These are phyloP conservation scores for Pocota personata DNA, from an alignment of 2,888 invertebrate genomes.

Conservation along the genomic window DNA sequence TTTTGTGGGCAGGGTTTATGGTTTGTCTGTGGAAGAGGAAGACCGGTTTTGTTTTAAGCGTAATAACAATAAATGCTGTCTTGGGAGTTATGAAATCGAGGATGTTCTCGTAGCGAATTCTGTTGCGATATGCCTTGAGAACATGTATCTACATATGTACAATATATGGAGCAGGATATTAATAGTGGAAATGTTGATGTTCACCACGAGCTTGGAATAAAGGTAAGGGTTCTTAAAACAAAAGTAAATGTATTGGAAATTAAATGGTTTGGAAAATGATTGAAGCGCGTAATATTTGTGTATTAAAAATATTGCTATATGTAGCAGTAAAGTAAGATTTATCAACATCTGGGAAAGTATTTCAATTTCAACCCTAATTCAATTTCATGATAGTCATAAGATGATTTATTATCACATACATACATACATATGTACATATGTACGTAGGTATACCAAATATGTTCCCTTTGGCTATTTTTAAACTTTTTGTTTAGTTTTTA, in stretches of 20 bases:
- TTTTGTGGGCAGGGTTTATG: conserved; percentile 30
- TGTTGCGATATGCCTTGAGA: neutral
- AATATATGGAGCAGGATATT: conserved; percentile 2
- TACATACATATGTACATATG: too few relatives aligned
- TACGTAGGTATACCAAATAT: too few relatives aligned
- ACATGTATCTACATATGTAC: too few relatives aligned
- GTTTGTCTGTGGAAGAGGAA: conserved; percentile 19
- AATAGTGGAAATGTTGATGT: conserved; percentile 8
- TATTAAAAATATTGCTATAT: neutral
- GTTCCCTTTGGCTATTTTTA: too few relatives aligned
- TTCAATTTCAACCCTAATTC: too few relatives aligned
- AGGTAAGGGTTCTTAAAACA: neutral
- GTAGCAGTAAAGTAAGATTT: neutral
- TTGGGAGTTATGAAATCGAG: conserved; percentile 44
- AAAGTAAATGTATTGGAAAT: neutral
- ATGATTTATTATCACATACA: neutral
- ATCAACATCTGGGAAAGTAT: neutral
- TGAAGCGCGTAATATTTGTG: neutral
- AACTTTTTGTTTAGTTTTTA: too few relatives aligned
- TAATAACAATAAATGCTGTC: conserved; percentile 51
- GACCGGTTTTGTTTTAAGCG: conserved; percentile 38
- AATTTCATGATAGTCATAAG: neutral
- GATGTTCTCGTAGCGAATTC: neutral
- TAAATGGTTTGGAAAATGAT: conserved; percentile 2
- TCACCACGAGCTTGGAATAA: neutral